Base-by-base conservation (phyloP, 2,113 vertebrate species). In the Phrynosoma blainvillii region DNA sequence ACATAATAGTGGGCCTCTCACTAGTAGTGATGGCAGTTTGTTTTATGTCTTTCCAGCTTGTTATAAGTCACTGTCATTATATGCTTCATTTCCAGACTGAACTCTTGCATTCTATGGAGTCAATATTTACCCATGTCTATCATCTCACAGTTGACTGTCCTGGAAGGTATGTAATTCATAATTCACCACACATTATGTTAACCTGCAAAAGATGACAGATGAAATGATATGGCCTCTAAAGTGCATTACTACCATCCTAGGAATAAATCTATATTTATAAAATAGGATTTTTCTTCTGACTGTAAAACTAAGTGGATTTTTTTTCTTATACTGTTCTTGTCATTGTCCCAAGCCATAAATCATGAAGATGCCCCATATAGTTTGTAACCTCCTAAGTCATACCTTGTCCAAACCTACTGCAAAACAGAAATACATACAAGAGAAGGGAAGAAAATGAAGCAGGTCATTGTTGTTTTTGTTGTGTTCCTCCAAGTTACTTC, bases 61-160 rank as follows among this genome's bases (percentile, higher is more conserved):
- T 25, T 71, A 90, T 92, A 91, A 95, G 94, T 95, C 93, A 94
- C 94, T 94, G 91, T 94, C 91, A 96, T 95, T 94, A 92, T 94
- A 84, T 40, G 85, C 70, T 65, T 94, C 93, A 92, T 94, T 94
- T 93, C 88, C 93, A 92, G 82, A 82, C 87, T 59, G 88, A 92
- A 74, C 76, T 54, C 79, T 52, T 82, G 59, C 88, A 71, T 78
- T 90, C 90, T 87, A 79, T 85, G 90, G 84, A 88, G 42, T 88
- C 84, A 32, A 77, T 81, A 68, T 74, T 92, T 87, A 91, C 36
- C 81, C 70, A 83, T 42, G 87, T 84, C 89, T 85, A 77, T 87
- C 79, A 85, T 89, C 89, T 90, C 40, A 2, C 68, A 91, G 84
- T 83, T 79, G 91, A 84, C 54, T 91, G 82, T 92, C 88, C 93